phyloP scores from a whole-genome alignment of 1,140 invertebrate genomes.

The Phthorimaea operculella region DNA sequence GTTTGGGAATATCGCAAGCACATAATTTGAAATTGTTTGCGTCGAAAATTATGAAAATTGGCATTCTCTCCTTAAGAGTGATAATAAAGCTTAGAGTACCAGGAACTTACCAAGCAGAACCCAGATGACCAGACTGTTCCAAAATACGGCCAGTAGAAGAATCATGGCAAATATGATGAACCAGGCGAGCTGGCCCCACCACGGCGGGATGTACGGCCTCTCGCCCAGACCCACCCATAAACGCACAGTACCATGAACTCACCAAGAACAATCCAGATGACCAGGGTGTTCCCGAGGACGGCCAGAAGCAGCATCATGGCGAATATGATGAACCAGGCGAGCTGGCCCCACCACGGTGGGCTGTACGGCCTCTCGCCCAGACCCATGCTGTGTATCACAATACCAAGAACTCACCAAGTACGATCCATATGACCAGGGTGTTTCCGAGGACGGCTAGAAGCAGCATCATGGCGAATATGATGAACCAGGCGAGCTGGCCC shows the following conservation, averaged over 20 bases:
- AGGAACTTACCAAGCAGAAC: constrained; percentile 77
- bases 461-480: constrained; percentile 78
- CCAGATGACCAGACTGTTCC: constrained; percentile 88
- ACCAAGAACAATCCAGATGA: constrained; percentile 90
- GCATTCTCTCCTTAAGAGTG: too few species aligned
- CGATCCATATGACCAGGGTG: constrained; percentile 88
- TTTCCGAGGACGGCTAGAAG: constrained; percentile 83
- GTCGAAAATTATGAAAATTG: too few species aligned
- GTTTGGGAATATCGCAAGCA: too few species aligned
- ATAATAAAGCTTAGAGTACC: too few species aligned
- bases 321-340: constrained; percentile 76
- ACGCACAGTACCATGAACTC: neutral
- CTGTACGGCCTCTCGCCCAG: constrained; percentile 52
- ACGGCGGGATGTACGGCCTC: constrained; percentile 50
- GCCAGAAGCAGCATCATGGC: constrained; percentile 80
- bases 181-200: constrained; percentile 72
- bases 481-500: constrained; percentile 73
- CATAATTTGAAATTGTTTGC: too few species aligned
- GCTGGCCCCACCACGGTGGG: constrained; percentile 63
- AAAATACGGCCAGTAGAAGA: constrained; percentile 79
- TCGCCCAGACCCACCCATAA: constrained; percentile 55
- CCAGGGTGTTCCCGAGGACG: constrained; percentile 81
- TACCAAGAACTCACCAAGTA: constrained; percentile 70
- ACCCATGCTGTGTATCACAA: constrained; percentile 42
- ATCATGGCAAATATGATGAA: constrained; percentile 76